A percentile compares a stretch with the other conserved stretches of the same genome.
These are phyloP conservation scores for Malacoraja senta DNA, from an alignment of 2,797 vertebrate species.

Conservation along the genomic window DNA sequence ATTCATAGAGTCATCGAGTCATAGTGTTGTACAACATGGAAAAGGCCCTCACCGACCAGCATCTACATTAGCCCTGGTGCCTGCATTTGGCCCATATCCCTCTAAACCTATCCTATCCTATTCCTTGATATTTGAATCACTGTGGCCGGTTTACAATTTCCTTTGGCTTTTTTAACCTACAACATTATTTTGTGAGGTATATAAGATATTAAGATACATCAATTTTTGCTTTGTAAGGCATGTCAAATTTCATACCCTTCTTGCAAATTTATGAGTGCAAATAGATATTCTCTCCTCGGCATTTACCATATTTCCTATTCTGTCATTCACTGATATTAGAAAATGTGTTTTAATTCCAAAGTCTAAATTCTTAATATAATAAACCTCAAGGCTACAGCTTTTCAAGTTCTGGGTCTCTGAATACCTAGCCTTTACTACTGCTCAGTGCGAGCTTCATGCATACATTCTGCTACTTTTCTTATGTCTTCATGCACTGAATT, in stretches of 20 bases:
- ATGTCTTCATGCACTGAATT: no score
- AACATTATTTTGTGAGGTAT: not conserved
- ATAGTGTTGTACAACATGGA: no score
- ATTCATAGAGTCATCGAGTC: not conserved
- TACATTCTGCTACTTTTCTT: no score
- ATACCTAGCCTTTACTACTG: no score
- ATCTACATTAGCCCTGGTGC: no score
- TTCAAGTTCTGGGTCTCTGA: no score
- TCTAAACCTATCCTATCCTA: no score
- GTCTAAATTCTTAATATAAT: not conserved
- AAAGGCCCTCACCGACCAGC: no score
- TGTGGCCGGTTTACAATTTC: not conserved
- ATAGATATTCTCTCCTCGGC: not conserved
- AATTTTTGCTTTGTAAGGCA: not conserved
- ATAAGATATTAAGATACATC: not conserved
- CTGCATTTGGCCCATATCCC: no score
- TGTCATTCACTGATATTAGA: not conserved
- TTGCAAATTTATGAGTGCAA: not conserved
- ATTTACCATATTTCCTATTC: not conserved
- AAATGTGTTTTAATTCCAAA: not conserved
- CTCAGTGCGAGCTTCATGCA: no score
- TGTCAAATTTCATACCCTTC: not conserved
- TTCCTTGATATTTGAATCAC: not conserved
- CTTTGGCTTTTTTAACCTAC: not conserved
- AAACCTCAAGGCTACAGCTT: no score